These are phyloP conservation scores for Pantherophis vulpinus DNA, from an alignment of 2,797 vertebrate genomes.

Conservation along the genomic window DNA sequence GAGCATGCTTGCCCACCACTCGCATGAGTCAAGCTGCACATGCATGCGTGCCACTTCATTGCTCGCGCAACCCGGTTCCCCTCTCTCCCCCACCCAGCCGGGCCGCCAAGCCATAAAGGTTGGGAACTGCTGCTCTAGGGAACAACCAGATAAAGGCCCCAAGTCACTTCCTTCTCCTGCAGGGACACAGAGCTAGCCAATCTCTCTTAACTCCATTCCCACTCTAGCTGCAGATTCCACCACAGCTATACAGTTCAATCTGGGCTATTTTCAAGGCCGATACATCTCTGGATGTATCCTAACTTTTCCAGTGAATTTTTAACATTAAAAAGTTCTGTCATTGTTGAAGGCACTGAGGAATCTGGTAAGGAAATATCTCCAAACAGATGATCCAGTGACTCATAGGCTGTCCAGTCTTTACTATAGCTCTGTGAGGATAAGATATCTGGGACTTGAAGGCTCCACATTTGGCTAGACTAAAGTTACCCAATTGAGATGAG, in stretches of 20 bases:
- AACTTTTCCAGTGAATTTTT: background rate
- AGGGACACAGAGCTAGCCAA: background rate
- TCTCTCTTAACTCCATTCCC: background rate
- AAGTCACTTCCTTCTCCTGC: background rate
- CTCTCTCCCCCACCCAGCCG: background rate
- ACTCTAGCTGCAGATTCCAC: background rate
- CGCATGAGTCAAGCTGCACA: background rate
- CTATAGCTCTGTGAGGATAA: background rate
- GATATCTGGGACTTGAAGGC: background rate
- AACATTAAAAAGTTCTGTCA: background rate
- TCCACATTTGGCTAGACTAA: background rate
- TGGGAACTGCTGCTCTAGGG: background rate
- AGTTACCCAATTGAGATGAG: background rate
- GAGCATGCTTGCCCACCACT: background rate
- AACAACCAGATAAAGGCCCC: background rate
- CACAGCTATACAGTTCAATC: background rate
- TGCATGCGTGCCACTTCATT: background rate
- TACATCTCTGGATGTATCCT: background rate
- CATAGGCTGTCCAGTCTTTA: background rate
- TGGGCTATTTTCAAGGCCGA: background rate
- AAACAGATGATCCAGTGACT: background rate
- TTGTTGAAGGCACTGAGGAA: background rate
- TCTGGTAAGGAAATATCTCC: background rate
- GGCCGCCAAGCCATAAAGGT: background rate
- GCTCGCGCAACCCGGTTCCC: background rate